Evolutionary conservation across 2,888 invertebrate genomes (phyloP).

Genomic region (Ligdia adustata): DNA sequence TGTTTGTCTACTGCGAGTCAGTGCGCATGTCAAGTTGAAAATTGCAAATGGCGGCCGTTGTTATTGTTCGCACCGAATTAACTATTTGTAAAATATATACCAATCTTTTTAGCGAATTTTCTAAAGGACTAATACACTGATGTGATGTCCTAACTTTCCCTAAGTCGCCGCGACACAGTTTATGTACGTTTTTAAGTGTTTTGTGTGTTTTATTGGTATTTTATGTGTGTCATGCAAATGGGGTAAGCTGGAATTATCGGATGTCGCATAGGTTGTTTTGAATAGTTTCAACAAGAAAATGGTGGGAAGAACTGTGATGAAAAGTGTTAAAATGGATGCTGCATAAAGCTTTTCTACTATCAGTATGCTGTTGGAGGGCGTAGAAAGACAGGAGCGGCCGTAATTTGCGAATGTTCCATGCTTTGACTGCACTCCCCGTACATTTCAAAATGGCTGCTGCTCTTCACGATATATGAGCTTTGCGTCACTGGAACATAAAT

Average conservation of each 20-base stretch:
- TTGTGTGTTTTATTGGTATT: slow-evolving; percentile 83
- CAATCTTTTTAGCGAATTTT: slow-evolving; percentile 86
- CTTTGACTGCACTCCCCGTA: slow-evolving; percentile 84
- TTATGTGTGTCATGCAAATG: slow-evolving; percentile 90
- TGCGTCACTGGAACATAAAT: slow-evolving; percentile 85
- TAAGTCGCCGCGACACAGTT: slow-evolving; percentile 76
- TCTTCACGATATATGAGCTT: slow-evolving; percentile 85
- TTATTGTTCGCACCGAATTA: slow-evolving; percentile 98
- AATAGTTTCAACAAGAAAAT: slow-evolving; percentile 79
- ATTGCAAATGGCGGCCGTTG: slow-evolving; percentile 99
- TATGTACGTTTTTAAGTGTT: slow-evolving; percentile 82
- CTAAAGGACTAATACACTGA: slow-evolving; percentile 81
- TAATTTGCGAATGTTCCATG: slow-evolving; percentile 82
- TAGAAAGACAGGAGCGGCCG: slow-evolving; percentile 60
- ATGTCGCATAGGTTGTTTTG: slow-evolving; percentile 85
- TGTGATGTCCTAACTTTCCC: slow-evolving; percentile 79
- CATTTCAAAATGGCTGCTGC: slow-evolving; percentile 86
- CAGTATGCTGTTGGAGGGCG: slow-evolving; percentile 54
- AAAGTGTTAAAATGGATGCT: slow-evolving; percentile 75
- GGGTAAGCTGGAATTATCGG: slow-evolving; percentile 87
- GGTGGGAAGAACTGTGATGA: slow-evolving; percentile 76
- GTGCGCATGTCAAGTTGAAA: slow-evolving; percentile 91
- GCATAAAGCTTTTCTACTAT: slow-evolving; percentile 68
- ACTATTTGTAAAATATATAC: slow-evolving; percentile 88
- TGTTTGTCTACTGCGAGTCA: slow-evolving; percentile 78